Percentiles rank a stretch among this genome's conserved stretches.
These are phyloP conservation scores for Gymnodraco acuticeps DNA, from an alignment of 2,797 vertebrate genomes.

Conservation along the genomic window DNA sequence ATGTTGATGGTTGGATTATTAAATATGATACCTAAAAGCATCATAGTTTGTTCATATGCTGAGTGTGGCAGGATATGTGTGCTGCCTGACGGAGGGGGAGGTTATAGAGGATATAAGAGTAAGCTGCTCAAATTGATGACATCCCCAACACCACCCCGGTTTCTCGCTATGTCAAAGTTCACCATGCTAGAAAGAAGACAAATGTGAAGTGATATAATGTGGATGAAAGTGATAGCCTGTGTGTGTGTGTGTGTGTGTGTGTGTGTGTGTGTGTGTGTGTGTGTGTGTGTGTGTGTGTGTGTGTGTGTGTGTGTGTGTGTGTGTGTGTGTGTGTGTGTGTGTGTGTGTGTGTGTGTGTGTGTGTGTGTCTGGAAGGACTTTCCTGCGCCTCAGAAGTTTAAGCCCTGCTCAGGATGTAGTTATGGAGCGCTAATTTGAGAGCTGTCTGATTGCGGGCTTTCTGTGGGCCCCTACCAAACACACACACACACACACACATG, in stretches of 20 bases:
- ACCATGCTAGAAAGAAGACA: constrained; percentile 60
- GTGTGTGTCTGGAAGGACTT: constrained; percentile 73
- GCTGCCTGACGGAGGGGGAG: background rate
- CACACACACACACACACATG: constrained; percentile 25
- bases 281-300: constrained; percentile 45
- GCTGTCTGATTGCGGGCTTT: constrained; percentile 80
- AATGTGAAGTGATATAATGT: constrained; percentile 60
- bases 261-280: constrained; percentile 15
- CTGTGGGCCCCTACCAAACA: constrained; percentile 60
- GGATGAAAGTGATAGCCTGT: constrained; percentile 59
- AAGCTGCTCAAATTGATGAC: constrained; percentile 68
- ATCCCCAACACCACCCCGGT: constrained; percentile 54
- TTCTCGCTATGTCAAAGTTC: constrained; percentile 71
- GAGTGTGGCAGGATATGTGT: background rate
- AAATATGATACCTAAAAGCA: constrained; percentile 13
- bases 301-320: constrained; percentile 30
- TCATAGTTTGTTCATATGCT: background rate
- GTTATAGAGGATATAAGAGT: constrained; percentile 29
- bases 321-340: constrained; percentile 44
- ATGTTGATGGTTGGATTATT: background rate
- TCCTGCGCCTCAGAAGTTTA: constrained; percentile 76
- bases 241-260: background rate
- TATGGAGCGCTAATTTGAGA: constrained; percentile 83
- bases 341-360: constrained; percentile 43
- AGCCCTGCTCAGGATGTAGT: constrained; percentile 82